Evolutionary conservation across 2,113 vertebrate species (phyloP).

Genomic region (Pyxicephalus adspersus): DNA sequence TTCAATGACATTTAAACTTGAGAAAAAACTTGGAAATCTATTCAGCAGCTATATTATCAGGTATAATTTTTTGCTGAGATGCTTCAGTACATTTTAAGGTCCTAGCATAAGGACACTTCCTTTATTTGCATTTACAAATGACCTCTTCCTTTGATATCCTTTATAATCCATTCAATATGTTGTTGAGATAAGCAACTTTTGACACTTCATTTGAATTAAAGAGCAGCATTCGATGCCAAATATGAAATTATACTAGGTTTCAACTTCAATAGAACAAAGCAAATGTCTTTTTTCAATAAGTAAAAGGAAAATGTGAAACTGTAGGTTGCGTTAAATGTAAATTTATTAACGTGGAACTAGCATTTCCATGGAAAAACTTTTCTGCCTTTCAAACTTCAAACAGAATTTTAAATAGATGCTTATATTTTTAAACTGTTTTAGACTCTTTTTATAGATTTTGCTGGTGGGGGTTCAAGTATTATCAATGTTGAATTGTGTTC

Average conservation of each 20-base stretch:
- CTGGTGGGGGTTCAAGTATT: too few relatives aligned
- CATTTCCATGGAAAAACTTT: background rate
- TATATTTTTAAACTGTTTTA: too few relatives aligned
- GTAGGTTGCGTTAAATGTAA: background rate
- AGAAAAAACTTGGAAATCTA: background rate
- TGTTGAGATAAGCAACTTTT: slow-evolving; percentile 46
- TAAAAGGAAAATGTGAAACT: background rate
- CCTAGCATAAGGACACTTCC: slow-evolving; percentile 9
- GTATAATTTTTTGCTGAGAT: slow-evolving; percentile 30
- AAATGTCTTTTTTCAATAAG: slow-evolving; percentile 12
- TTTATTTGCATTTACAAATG: slow-evolving; percentile 43
- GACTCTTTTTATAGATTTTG: too few relatives aligned
- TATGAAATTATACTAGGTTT: slow-evolving; percentile 5
- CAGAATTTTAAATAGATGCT: too few relatives aligned
- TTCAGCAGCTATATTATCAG: slow-evolving; percentile 19
- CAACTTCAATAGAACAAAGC: slow-evolving; percentile 21
- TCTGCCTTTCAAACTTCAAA: too few relatives aligned
- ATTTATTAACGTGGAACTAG: background rate
- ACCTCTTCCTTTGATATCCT: slow-evolving; percentile 34
- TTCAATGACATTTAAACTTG: background rate
- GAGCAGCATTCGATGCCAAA: background rate
- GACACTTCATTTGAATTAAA: slow-evolving; percentile 28
- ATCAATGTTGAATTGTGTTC: too few relatives aligned
- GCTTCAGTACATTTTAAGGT: slow-evolving; percentile 37
- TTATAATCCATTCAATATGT: slow-evolving; percentile 26